Conservation (phyloP, 2,113 vertebrate genomes). For the Thryonomys swinderianus region DNA sequence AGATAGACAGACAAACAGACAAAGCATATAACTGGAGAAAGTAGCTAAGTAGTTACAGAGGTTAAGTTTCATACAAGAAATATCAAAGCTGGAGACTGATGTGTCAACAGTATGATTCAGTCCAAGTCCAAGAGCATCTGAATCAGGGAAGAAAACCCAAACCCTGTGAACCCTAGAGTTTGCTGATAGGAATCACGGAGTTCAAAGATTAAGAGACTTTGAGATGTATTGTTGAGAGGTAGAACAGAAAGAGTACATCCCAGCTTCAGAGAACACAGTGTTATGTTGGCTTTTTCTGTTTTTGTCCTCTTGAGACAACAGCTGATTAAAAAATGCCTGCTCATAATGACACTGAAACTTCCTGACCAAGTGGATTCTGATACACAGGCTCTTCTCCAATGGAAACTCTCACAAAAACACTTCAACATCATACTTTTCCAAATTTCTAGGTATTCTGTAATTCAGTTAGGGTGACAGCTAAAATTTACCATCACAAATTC, state of each 20-base stretch:
- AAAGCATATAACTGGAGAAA: not conserved
- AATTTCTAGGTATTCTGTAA: not conserved
- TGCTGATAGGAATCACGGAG: not conserved
- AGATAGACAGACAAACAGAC: not conserved
- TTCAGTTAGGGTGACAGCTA: not conserved
- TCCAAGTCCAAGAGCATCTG: not conserved
- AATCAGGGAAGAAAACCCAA: not conserved
- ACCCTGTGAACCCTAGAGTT: not conserved
- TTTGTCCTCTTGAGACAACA: not conserved
- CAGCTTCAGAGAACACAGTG: not conserved
- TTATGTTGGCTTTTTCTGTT: not conserved
- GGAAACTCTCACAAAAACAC: not conserved
- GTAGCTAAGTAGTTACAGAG: not conserved
- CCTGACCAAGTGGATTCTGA: not conserved
- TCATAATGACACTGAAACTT: not conserved
- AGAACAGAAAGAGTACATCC: not conserved
- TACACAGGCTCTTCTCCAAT: not conserved
- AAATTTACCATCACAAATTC: not conserved
- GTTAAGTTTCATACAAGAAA: not conserved
- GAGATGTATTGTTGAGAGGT: no score
- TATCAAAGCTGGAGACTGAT: not conserved
- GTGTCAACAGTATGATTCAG: not conserved
- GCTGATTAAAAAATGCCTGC: not conserved
- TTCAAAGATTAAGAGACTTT: not conserved
- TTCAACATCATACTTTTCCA: not conserved